Evolutionary conservation across 2,113 vertebrate species (phyloP).

Genomic region (Cinclus cinclus): DNA sequence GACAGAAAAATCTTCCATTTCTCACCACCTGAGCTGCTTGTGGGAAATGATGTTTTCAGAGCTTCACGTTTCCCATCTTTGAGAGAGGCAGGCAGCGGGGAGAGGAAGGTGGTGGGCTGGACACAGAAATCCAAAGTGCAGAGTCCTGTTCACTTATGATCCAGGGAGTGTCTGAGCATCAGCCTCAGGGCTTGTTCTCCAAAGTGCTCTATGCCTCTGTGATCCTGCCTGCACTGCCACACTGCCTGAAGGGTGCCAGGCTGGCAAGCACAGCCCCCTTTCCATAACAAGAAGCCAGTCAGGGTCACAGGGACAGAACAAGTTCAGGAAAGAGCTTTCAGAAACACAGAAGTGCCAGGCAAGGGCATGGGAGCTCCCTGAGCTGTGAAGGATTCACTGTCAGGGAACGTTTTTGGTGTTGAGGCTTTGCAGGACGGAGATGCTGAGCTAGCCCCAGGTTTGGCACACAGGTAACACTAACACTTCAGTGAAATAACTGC

Average conservation of each 20-base stretch:
- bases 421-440: background rate
- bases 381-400: background rate
- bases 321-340: background rate
- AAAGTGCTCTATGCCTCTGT: background rate
- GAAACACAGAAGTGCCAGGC: background rate
- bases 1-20: background rate
- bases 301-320: background rate
- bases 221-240: background rate
- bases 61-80: background rate
- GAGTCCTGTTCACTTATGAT: background rate
- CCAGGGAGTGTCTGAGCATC: background rate
- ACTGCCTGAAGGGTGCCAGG: accelerated
- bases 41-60: background rate
- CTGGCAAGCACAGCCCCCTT: background rate
- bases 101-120: background rate
- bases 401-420: accelerated
- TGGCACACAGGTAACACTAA: background rate
- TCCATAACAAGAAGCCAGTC: background rate
- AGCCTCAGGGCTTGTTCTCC: background rate
- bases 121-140: background rate
- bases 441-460: background rate
- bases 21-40: background rate
- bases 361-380: background rate
- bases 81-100: accelerated
- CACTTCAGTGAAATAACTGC: background rate